Evolutionary conservation across 2,797 vertebrate species (phyloP).

Genomic region (Sebastes hubbsi): DNA sequence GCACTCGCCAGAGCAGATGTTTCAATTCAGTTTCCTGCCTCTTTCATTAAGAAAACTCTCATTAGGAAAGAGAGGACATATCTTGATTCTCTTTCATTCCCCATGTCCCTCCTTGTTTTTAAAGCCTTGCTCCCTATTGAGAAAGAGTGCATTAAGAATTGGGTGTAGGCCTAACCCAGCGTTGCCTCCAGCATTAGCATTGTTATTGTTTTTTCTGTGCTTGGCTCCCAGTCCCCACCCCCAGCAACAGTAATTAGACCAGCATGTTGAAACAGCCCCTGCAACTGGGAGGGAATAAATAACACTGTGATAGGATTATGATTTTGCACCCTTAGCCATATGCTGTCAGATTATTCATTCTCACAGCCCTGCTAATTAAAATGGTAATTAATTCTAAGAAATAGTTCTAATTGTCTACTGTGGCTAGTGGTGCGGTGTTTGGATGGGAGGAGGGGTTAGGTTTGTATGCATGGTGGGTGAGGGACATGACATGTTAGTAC

Average conservation of each 20-base stretch:
- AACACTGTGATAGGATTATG: slow-evolving; percentile 76
- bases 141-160: slow-evolving; percentile 30
- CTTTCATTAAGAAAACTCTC: slow-evolving; percentile 37
- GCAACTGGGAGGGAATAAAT: slow-evolving; percentile 66
- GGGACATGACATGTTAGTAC: slow-evolving; percentile 12
- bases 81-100: slow-evolving; percentile 32
- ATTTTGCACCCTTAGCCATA: slow-evolving; percentile 72
- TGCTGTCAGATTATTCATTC: slow-evolving; percentile 74
- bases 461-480: not conserved
- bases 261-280: slow-evolving; percentile 65
- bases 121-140: slow-evolving; percentile 25
- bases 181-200: slow-evolving; percentile 59
- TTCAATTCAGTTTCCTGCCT: slow-evolving; percentile 38
- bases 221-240: slow-evolving; percentile 48
- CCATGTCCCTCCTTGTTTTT: slow-evolving; percentile 9
- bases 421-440: slow-evolving; percentile 14
- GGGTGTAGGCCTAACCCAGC: slow-evolving; percentile 34
- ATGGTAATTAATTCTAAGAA: slow-evolving; percentile 75
- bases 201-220: slow-evolving; percentile 70
- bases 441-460: slow-evolving; percentile 6
- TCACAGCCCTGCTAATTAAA: slow-evolving; percentile 77
- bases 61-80: slow-evolving; percentile 10
- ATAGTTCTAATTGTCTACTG: slow-evolving; percentile 48
- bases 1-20: slow-evolving; percentile 48
- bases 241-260: slow-evolving; percentile 71